Percentiles rank a stretch among this genome's conserved stretches.
Evolutionary conservation across 2,113 vertebrate species (phyloP).

Genomic region (Chamaetylas fuelleborni): DNA sequence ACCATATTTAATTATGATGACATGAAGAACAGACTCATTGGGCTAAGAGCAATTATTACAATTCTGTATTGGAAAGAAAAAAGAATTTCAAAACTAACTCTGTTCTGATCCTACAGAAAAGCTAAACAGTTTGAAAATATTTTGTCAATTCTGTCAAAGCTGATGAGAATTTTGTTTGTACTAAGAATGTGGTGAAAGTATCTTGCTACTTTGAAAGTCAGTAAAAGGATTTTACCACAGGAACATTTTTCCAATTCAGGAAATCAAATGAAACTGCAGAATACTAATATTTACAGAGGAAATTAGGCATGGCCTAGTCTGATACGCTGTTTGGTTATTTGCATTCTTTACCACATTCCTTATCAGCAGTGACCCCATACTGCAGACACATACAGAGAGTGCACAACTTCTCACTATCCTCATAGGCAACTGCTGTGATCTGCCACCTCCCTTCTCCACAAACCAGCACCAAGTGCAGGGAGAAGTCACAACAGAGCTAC

Average conservation of each 20-base stretch:
- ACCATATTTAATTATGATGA: not conserved
- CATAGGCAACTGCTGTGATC: not conserved
- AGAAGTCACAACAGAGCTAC: not conserved
- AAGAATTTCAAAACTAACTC: not conserved
- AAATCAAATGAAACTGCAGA: constrained; percentile 10
- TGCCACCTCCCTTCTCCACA: not conserved
- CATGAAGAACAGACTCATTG: not conserved
- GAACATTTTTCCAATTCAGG: not conserved
- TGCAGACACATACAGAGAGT: not conserved
- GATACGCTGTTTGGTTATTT: not conserved
- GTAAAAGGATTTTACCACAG: not conserved
- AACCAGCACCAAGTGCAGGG: not conserved
- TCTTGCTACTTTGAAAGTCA: not conserved
- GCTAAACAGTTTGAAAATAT: not conserved
- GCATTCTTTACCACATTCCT: not conserved
- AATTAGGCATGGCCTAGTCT: not conserved
- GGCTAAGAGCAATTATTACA: not conserved
- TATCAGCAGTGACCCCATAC: not conserved
- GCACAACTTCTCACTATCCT: not conserved
- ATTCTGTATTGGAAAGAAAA: not conserved
- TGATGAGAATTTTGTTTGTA: not conserved
- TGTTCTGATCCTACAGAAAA: not conserved
- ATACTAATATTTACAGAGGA: not conserved
- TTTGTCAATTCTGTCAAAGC: not conserved
- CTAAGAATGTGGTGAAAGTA: not conserved